Base-by-base conservation (phyloP, 37 sponge, comb jelly and placozoan species). In the Crambe crambe region DNA sequence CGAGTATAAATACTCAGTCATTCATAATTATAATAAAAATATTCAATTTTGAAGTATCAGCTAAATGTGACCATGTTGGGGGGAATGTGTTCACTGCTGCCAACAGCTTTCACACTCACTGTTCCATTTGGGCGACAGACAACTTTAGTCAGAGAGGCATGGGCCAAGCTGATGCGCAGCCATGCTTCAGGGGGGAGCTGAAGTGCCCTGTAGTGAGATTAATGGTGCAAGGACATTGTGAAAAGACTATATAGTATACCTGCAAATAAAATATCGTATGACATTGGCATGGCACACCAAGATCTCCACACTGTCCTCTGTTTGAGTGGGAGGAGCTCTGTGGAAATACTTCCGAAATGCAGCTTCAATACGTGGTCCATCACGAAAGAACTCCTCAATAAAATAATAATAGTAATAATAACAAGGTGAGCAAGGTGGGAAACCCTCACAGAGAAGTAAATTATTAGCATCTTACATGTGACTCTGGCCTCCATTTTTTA, bases 101-200 rank as follows among this genome's bases (percentile, higher is more conserved):
- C 99, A 10, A 91, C 37, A 6, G 51, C 81, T 47, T 75, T 77
- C 26, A 98, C 78, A 32, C 74, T 27, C 10, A 98, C 99, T 25
- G 86, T 74, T 3, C 99, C 99, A 66, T 76, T 93, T 21, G 96
- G 92, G n/a, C 94, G 72, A 30, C 95, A 91, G 21, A 80, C 76
- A 21, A 98, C 41, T 26, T 56, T 74, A 6, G 99, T 98, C 34
- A 98, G 31, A 39, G 94, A 85, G 82, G 96, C 90, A 92, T 98
- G 70, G 39, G 87, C 99, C 2, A 93, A 70, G 44, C 90, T 90
- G 41, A 95, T 80, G 36, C 99, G 62, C 58, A 98, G 83, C 99
- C 99, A 98, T 2, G 94, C 96, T 73, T 90, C 92, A 21, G 99
- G 99, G 31, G 97, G 96, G 37, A 95, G 73, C 86, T 98, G 99